Evolutionary conservation across 2,888 invertebrate genomes (phyloP), one percentile per base, ranked within the genome.

Genomic region (Leuctra nigra): DNA sequence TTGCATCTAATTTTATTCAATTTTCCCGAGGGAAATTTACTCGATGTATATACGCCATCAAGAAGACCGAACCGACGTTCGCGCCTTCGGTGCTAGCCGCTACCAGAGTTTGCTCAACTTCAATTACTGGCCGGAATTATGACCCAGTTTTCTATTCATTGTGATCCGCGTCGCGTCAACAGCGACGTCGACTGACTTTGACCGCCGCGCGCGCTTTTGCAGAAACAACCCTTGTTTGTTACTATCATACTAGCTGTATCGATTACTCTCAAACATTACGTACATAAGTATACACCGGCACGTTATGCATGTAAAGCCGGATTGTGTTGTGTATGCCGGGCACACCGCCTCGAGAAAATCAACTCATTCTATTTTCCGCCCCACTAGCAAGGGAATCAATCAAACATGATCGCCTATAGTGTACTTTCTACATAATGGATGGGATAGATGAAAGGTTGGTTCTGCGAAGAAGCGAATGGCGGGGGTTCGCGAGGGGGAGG

Each of bases 371-470:
- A 20, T 50, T 29, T 35, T 50, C 50, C 33, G 50, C 50, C 18
- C 33, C 50, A 44, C n/a, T 44, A 44, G 44, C 22, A 22, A 18
- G 22, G n/a, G 50, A 50, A 50, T 50, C 50, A 50, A 50, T 50
- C 50, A 50, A 29, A 35, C 50, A 33, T 14, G 16, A 33, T 29
- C 16, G 25, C 48, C 16, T 48, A 25, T 48, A 35, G 50, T 50
- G 50, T 50, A 50, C 50, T 50, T 50, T 33, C 33, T 50, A 50
- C 50, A 50, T 50, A 50, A 50, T 50, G 35, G 50, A 50, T 50
- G 33, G 33, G 33, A 20, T 50, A 29, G 44, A 44, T 44, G 44
- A 44, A 44, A 44, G 44, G 44, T 23, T 20, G 44, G 20, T 16
- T n/a, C 22, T 20, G 23, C 23, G 44, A 44, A 44, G 44, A 44